Base-by-base conservation (phyloP, 92 coral and sea anemone genomes). In the Anthopleura xanthogrammica region DNA sequence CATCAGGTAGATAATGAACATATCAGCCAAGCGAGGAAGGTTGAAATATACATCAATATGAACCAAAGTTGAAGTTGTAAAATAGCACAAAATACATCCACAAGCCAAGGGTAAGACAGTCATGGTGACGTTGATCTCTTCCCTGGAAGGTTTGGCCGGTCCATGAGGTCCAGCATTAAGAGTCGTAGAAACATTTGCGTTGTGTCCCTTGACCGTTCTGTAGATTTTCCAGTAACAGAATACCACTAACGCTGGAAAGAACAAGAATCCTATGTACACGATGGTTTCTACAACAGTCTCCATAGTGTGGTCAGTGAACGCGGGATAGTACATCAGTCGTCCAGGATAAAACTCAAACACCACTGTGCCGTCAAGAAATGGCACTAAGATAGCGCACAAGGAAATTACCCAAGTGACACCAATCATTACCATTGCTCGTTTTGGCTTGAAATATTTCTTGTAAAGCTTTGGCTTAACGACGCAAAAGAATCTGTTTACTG, bases 371-470 rank as follows among this genome's bases (percentile, higher is more conserved):
- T 43, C 56, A 2, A 41, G 14, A 70, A 42, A 48, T 5, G 60
- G 19, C 20, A 76, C 64, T 7, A 41, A 60, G 20, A 83, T 66
- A 24, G 17, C 19, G 5, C 68, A 36, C n/a, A 83, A 23, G 11
- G 79, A 41, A 16, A 76, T 55, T 0, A 77, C 17, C 87, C 87
- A 83, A 12, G 24, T 58, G 2, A 29, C 77, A 23, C 1, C 52
- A 11, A 85, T 70, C 88, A 79, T 85, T 39, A 23, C 8, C 5
- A 55, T 14, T 7, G 78, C 78, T 19, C 56, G 75, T 75, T 66
- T 85, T 1, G 82, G 71, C 66, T 77, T 85, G 83, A 85, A 85
- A 43, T 79, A 85, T 41, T 85, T 85, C 46, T 75, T 83, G 83
- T 85, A 85, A 11, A 78, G 19, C 36, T 48, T 46, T 14, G 83